Evolutionary conservation across 2,888 invertebrate species (phyloP).

Genomic region (Athetis lepigone): DNA sequence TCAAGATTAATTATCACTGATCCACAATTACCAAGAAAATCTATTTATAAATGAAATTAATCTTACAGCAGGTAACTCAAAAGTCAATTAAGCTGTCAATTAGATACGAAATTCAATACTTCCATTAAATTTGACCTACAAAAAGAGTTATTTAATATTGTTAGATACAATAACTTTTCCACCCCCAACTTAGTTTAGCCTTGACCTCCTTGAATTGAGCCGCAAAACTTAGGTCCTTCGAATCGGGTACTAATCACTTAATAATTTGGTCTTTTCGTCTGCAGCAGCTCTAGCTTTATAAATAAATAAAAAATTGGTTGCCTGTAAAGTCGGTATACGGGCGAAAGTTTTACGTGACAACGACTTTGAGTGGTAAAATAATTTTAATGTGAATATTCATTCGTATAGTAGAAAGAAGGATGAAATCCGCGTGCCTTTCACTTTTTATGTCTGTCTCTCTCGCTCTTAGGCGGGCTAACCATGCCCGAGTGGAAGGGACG

Average conservation of each 20-base stretch:
- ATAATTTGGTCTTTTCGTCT: background rate
- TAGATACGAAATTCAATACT: slow-evolving; percentile 16
- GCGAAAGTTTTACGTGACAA: too few relatives aligned
- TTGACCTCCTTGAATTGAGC: slow-evolving; percentile 22
- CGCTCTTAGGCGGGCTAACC: too few relatives aligned
- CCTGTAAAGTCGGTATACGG: too few relatives aligned
- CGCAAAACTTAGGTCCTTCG: slow-evolving; percentile 5
- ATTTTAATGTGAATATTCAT: too few relatives aligned
- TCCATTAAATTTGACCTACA: slow-evolving; percentile 37
- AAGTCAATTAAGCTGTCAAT: slow-evolving; percentile 45
- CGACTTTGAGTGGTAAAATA: too few relatives aligned
- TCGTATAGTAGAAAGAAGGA: too few relatives aligned
- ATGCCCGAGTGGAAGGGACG: too few relatives aligned
- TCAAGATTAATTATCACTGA: too few relatives aligned
- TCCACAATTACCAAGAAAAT: background rate
- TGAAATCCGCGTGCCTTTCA: too few relatives aligned
- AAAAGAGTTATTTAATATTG: slow-evolving; percentile 21
- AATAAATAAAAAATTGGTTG: too few relatives aligned
- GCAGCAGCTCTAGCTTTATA: background rate
- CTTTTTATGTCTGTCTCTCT: too few relatives aligned
- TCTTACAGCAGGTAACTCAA: slow-evolving; percentile 14
- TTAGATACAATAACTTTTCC: slow-evolving; percentile 34
- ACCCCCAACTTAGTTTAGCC: slow-evolving; percentile 12
- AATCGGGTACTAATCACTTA: background rate
- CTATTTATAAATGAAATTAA: background rate